These are phyloP conservation scores for Siphlonurus alternatus DNA, from an alignment of 2,888 invertebrate species.

Conservation along the genomic window DNA sequence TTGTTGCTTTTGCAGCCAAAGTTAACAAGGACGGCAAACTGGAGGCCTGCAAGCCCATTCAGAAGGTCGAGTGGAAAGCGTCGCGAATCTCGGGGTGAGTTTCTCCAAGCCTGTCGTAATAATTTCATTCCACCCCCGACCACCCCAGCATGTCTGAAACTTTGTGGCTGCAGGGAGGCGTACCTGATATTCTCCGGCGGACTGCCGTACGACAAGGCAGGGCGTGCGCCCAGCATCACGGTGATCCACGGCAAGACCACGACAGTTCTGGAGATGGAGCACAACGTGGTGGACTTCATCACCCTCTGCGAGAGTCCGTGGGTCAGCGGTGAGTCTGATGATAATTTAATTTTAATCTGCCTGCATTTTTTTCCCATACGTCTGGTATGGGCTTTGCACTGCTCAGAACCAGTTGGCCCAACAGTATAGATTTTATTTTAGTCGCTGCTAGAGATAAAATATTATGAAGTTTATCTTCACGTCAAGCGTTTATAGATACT, in stretches of 20 bases:
- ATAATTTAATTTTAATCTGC: not conserved
- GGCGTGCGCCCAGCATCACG: constrained; percentile 83
- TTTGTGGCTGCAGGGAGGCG: constrained; percentile 51
- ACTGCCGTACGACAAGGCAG: constrained; percentile 76
- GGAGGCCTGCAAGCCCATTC: constrained; percentile 87
- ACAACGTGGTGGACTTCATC: constrained; percentile 92
- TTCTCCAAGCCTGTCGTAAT: no score
- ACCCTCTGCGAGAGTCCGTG: constrained; percentile 91
- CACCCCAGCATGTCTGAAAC: not conserved
- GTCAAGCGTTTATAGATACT: no score
- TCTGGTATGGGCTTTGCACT: no score
- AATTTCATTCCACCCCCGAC: no score
- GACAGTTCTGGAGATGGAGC: constrained; percentile 98
- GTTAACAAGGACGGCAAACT: constrained; percentile 80
- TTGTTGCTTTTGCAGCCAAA: constrained; percentile 49
- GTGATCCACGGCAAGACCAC: constrained; percentile 93
- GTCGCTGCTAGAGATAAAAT: no score
- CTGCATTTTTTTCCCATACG: no score
- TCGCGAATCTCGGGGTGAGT: constrained; percentile 56
- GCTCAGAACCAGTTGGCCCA: no score
- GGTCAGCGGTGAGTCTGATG: constrained; percentile 52
- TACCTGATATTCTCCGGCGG: constrained; percentile 96
- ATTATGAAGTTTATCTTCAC: no score
- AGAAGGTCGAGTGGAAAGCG: constrained; percentile 90
- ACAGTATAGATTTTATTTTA: no score